phyloP scores from a whole-genome alignment of 1,140 invertebrate species.

The Ceratosolen solmsi region DNA sequence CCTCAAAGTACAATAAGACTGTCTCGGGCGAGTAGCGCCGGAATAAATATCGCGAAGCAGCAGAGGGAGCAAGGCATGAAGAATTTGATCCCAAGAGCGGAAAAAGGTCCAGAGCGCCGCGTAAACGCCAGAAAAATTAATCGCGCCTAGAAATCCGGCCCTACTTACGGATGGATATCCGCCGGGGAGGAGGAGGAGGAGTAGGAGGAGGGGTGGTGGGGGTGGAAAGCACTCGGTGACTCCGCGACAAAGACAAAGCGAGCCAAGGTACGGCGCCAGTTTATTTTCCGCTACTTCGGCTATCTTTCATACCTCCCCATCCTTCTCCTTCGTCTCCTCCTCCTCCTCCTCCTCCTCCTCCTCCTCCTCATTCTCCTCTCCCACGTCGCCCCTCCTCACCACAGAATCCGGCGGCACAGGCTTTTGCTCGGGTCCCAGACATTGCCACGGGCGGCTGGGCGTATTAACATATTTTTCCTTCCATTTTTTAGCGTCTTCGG shows the following conservation, averaged over 20 bases:
- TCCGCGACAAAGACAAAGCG: not conserved
- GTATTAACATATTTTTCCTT: constrained; percentile 44
- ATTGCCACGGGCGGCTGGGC: not conserved
- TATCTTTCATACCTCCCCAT: not conserved
- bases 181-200: too few relatives aligned
- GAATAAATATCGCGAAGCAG: not conserved
- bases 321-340: not conserved
- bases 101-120: not conserved
- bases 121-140: not conserved
- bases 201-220: too few relatives aligned
- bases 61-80: too few relatives aligned
- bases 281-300: constrained; percentile 1
- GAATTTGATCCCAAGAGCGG: too few relatives aligned
- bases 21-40: not conserved
- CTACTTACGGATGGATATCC: not conserved
- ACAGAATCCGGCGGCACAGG: too few relatives aligned
- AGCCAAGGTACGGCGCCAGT: not conserved
- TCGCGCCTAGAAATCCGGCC: not conserved
- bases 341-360: not conserved
- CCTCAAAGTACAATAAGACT: constrained; percentile 38
- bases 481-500: constrained; percentile 33
- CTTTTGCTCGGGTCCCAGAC: not conserved
- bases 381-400: too few relatives aligned
- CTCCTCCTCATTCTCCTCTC: too few relatives aligned
- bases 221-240: too few relatives aligned